Evolutionary conservation across 2,888 invertebrate species (phyloP), one percentile per base, ranked within the genome.

Genomic region (Papilio protenor): DNA sequence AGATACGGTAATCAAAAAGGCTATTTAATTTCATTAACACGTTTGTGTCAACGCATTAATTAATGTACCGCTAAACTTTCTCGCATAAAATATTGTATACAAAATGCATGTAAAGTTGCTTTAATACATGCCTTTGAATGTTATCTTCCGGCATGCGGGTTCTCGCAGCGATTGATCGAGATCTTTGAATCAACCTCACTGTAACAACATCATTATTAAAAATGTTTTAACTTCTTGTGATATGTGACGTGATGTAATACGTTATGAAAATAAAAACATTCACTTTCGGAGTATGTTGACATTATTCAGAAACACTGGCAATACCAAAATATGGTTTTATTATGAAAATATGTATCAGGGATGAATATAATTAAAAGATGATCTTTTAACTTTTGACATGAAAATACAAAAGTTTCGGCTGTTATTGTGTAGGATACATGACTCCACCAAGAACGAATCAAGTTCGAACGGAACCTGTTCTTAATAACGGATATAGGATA

Each of bases 121-220:
- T 69, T 45, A 40, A n/a, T 69, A 45, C 45, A 69, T 69, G 66
- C n/a, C 40, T 45, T 45, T 45, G 66, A 45, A 69, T 69, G 40
- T 66, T 45, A 69, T 69, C n/a, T 69, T 69, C 66, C 45, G 45
- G 45, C n/a, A 69, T 45, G 66, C 66, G 66, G 45, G n/a, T 66
- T 66, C 66, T 66, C 66, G 66, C 45, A 21, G 66, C n/a, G 40
- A 45, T 45, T 45, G 66, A 69, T 45, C 45, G 66, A 45, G 40
- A 66, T 45, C 21, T 45, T 45, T 45, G 45, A 45, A 45, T 45
- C 45, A 45, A n/a, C 66, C 21, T 21, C 12, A 45, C 66, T 45
- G 66, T 66, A 40, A 69, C 45, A 69, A 69, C 66, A 69, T 69
- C 66, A 69, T 69, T 69, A 69, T 69, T 69, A 21, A 69, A 69